phyloP scores from a whole-genome alignment of 2,797 vertebrate genomes.

The Diplodus puntazzo region DNA sequence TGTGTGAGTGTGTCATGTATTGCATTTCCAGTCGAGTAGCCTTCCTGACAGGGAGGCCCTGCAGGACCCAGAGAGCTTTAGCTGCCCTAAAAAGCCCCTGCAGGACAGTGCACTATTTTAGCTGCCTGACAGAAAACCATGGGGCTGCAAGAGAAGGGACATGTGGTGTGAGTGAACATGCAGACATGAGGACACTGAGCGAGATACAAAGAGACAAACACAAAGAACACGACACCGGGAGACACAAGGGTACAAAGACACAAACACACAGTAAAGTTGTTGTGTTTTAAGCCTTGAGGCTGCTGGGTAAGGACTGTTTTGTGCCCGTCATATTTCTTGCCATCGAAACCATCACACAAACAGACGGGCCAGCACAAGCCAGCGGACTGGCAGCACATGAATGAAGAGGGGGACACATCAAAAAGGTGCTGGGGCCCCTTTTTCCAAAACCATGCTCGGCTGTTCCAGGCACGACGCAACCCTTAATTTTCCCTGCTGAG shows the following conservation, averaged over 20 bases:
- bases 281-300: conserved; percentile 35
- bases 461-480: conserved; percentile 67
- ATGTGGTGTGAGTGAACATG: conserved; percentile 40
- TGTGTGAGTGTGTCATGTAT: conserved; percentile 55
- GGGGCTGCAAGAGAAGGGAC: conserved; percentile 19
- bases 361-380: conserved; percentile 43
- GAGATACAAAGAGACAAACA: conserved; percentile 28
- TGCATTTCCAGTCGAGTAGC: conserved; percentile 75
- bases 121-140: conserved; percentile 55
- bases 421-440: conserved; percentile 66
- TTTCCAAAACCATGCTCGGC: conserved; percentile 52
- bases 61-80: conserved; percentile 63
- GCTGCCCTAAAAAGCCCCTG: conserved; percentile 67
- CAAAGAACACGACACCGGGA: conserved; percentile 32
- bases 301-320: conserved; percentile 37
- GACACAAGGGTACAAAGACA: not conserved
- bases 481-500: conserved; percentile 70
- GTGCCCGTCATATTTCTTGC: conserved; percentile 64
- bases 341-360: conserved; percentile 54
- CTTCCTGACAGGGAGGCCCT: conserved; percentile 72
- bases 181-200: conserved; percentile 22
- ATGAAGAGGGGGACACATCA: conserved; percentile 71
- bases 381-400: conserved; percentile 73
- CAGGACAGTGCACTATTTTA: conserved; percentile 41
- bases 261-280: not conserved